Base-by-base conservation (phyloP, 2,113 vertebrate species). In the Diadophis punctatus region DNA sequence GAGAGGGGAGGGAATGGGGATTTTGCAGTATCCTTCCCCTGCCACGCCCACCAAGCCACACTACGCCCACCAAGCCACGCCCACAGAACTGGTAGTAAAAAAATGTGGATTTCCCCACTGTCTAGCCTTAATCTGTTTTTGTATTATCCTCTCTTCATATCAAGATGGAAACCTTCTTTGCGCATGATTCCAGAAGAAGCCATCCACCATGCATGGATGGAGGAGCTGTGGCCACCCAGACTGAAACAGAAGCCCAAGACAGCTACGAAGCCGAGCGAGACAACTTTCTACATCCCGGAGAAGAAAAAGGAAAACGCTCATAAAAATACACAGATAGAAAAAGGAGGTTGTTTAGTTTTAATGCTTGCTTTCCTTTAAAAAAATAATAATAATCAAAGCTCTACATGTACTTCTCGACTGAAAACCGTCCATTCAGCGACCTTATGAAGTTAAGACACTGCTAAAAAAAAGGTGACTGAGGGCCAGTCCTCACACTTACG, bases 181-280 rank as follows among this genome's bases (percentile, higher is more conserved):
- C 98, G 98, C 16, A 98, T 99, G 98, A 99, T 98, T 91, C 99
- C 99, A 0, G 98, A 98, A 80, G 98, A 99, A 95, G 99, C 98
- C 0, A 95, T 99, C 94, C 98, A 98, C 95, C 99, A 99, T 1
- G 94, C 97, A 0, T 99, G 99, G 99, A 98, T 99, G 96, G 97
- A 98, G 89, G 98, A 99, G 56, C 96, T 98, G 43, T 97, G 97
- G 89, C 96, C 96, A 53, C 96, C 98, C 95, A 98, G 96, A 95
- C 89, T 96, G 10, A 96, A 95, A 8, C 94, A 97, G 87, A 98
- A 97, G 96, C 92, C 94, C 0, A 98, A 96, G 87, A 91, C 93
- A 16, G 91, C 96, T 30, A 97, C 96, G 93, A 98, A 97, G 87
- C n/a, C 94, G 39, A 94, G 53, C 58, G 97, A 98, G 49, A 94